Base-by-base conservation (phyloP, 1,140 invertebrate genomes). In the Drosophila quadrilineata region DNA sequence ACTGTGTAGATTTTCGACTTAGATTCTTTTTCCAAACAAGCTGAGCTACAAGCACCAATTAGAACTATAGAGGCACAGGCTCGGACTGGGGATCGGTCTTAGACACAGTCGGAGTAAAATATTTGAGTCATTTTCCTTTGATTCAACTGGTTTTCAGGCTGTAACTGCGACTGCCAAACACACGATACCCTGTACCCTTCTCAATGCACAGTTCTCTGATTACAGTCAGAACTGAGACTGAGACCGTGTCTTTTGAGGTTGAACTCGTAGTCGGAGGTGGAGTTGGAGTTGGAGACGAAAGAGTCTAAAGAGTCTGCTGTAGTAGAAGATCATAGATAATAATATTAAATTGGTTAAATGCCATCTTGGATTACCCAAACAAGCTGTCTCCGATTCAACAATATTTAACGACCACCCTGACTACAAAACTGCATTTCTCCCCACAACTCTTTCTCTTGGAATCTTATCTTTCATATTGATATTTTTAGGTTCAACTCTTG, bases 281-380 rank as follows among this genome's bases (percentile, higher is more conserved):
- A 31, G 26, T 26, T 10, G 24, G 10, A 14, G 12, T n/a, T 10
- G 3, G 10, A 0, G 14, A 54, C 16, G 28, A 22, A 9, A 29
- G 14, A 43, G 21, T 38, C 45, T 33, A 48, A 48, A 79, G 65
- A 71, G 57, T 67, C 68, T 82, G 71, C 69, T 82, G 68, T 71
- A 67, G 57, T 66, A 85, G 71, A 69, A 84, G 79, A 85, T 85
- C 80, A 85, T 85, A 85, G 79, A 85, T 85, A 85, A 85, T 85
- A 85, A 85, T 85, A 85, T 85, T 85, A 85, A 85, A 85, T 85
- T 85, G 79, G 79, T 85, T 85, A 86, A 84, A 84, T 77, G 77
- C 77, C 79, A 79, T 77, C 77, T 84, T 85, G 77, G 69, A 84
- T 84, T 84, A 84, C 77, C 79, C 59, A 54, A 85, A 74, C 56